Evolutionary conservation across 1,140 invertebrate species (phyloP).

Genomic region (Drosophila subobscura): DNA sequence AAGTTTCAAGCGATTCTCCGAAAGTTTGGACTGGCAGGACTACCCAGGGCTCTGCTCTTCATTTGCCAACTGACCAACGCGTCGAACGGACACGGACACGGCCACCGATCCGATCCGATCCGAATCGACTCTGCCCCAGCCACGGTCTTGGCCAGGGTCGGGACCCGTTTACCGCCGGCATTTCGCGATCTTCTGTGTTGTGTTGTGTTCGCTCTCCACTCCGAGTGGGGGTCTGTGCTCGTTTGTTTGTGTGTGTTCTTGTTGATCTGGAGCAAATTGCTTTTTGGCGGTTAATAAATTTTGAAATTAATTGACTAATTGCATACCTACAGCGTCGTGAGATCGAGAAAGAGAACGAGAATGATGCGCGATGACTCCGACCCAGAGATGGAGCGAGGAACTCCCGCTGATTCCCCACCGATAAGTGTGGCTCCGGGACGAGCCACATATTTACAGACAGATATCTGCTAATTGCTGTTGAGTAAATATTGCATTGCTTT

Average conservation of each 20-base stretch:
- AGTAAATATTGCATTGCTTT: conserved; percentile 22
- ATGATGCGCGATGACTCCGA: conserved; percentile 8
- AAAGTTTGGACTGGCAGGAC: conserved; percentile 48
- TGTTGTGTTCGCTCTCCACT: background rate
- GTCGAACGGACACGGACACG: conserved; percentile 42
- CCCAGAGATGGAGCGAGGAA: background rate
- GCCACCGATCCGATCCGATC: conserved; percentile 19
- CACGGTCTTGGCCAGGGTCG: conserved; percentile 34
- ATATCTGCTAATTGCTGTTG: conserved; percentile 3
- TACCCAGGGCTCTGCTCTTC: conserved; percentile 47
- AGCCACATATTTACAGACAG: conserved; percentile 1
- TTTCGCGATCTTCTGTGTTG: conserved; percentile 38
- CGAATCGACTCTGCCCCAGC: conserved; percentile 5
- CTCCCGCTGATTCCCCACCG: background rate
- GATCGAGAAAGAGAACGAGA: conserved; percentile 36
- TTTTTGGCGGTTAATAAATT: conserved; percentile 83
- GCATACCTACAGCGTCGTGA: conserved; percentile 68
- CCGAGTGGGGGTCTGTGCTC: conserved; percentile 1
- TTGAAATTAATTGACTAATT: conserved; percentile 82
- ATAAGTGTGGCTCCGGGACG: conserved; percentile 11
- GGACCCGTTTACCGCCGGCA: conserved; percentile 73
- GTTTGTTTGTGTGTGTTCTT: conserved; percentile 38
- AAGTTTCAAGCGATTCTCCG: conserved; percentile 39
- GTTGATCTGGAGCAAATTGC: conserved; percentile 73
- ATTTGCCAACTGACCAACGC: conserved; percentile 68